Conservation (phyloP, 1,140 invertebrate species). For the Diploscapter pachys region DNA sequence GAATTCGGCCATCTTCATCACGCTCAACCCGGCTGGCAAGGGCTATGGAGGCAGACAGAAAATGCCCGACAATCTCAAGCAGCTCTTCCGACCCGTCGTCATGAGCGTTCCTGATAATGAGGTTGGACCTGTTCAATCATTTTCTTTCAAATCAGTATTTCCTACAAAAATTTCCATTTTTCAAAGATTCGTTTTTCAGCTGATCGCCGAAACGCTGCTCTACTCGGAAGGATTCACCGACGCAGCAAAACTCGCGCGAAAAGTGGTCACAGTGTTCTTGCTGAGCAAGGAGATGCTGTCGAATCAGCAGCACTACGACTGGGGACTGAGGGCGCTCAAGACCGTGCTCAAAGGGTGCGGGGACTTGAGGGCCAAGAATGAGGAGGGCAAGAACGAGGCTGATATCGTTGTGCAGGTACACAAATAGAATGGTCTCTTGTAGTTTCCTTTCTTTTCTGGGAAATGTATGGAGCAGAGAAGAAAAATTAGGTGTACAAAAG, state of each 20-base stretch:
- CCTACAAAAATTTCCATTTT: no score
- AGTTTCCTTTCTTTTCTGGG: no score
- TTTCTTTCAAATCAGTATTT: no score
- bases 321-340: constrained; percentile 87
- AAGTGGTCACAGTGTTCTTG: constrained; percentile 95
- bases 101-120: constrained; percentile 93
- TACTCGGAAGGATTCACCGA: constrained; percentile 96
- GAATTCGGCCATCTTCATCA: constrained; percentile 99
- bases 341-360: constrained; percentile 74
- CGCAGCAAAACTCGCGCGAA: constrained; percentile 93
- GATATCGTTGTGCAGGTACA: constrained; percentile 63
- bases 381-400: constrained; percentile 61
- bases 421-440: no score
- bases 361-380: constrained; percentile 41
- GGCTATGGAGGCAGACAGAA: constrained; percentile 97
- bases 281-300: constrained; percentile 88
- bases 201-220: constrained; percentile 98
- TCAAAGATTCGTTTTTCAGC: constrained; percentile 40
- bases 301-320: constrained; percentile 98
- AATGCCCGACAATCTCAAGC: constrained; percentile 96
- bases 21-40: constrained; percentile 82
- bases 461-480: no score
- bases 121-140: no score
- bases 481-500: no score
- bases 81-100: constrained; percentile 90